These are phyloP conservation scores for Poicephalus meyeri DNA, from an alignment of 2,113 vertebrate species.

Conservation along the genomic window DNA sequence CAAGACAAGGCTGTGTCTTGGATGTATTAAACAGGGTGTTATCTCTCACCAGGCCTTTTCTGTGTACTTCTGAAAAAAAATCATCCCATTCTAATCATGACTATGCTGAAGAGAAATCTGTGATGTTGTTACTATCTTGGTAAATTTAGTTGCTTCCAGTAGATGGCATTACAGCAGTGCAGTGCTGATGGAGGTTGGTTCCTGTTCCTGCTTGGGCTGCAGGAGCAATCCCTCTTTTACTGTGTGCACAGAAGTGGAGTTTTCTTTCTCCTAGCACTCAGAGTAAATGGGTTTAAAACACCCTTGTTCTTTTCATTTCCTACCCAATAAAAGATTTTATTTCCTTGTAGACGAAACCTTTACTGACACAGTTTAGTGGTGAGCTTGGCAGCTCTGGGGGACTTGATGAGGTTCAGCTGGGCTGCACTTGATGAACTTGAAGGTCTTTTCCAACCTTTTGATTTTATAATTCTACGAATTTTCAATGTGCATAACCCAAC, in stretches of 20 bases:
- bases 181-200: background rate
- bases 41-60: background rate
- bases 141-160: background rate
- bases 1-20: background rate
- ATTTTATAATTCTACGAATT: background rate
- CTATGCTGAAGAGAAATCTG: background rate
- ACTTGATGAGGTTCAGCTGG: no score
- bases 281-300: background rate
- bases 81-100: background rate
- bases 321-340: background rate
- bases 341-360: background rate
- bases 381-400: background rate
- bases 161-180: conserved; percentile 33
- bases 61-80: background rate
- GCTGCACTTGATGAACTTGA: background rate
- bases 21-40: background rate
- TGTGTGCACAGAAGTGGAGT: background rate
- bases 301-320: background rate
- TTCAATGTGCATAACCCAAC: background rate
- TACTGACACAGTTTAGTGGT: background rate
- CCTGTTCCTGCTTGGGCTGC: background rate
- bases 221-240: background rate
- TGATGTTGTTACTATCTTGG: background rate
- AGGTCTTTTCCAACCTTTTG: background rate
- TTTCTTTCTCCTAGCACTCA: background rate